Evolutionary conservation across 2,113 vertebrate species (phyloP).

Genomic region (Leptodactylus fuscus): DNA sequence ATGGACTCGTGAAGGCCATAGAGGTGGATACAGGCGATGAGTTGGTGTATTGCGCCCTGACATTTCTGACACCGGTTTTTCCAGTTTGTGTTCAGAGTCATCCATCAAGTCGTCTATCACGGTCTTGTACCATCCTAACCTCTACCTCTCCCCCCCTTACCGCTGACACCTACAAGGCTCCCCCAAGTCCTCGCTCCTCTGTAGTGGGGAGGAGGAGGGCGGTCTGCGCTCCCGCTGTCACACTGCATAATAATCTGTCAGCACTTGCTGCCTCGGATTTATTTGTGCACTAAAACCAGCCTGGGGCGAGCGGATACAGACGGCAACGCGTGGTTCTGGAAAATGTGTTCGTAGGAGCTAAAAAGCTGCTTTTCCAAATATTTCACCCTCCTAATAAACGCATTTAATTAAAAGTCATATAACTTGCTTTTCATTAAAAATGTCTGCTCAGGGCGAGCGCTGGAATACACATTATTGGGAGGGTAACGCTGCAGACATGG

Average conservation of each 20-base stretch:
- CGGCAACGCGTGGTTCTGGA: constrained; percentile 75
- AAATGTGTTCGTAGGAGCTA: constrained; percentile 72
- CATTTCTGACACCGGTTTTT: constrained; percentile 24
- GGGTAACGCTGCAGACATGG: neutral
- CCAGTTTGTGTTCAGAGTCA: rapidly evolving
- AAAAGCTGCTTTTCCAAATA: constrained; percentile 74
- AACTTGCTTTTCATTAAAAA: constrained; percentile 72
- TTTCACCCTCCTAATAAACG: constrained; percentile 80
- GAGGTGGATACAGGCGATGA: neutral
- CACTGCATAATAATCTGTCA: constrained; percentile 79
- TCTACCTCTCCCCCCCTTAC: neutral
- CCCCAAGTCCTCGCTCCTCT: neutral
- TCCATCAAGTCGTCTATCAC: rapidly evolving
- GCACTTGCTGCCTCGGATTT: constrained; percentile 81
- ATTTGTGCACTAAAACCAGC: constrained; percentile 83
- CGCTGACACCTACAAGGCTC: constrained; percentile 3
- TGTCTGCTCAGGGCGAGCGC: constrained; percentile 6
- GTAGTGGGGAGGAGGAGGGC: neutral
- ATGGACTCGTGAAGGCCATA: no score
- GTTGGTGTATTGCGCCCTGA: neutral
- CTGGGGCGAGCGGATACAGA: constrained; percentile 77
- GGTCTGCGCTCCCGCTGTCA: constrained; percentile 72
- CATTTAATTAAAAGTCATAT: constrained; percentile 85
- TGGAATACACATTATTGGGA: constrained; percentile 19
- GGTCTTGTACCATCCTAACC: neutral